A percentile compares a stretch with the other conserved stretches of the same genome.
Evolutionary conservation across 2,888 invertebrate genomes (phyloP).

Genomic region (Clunio marinus): DNA sequence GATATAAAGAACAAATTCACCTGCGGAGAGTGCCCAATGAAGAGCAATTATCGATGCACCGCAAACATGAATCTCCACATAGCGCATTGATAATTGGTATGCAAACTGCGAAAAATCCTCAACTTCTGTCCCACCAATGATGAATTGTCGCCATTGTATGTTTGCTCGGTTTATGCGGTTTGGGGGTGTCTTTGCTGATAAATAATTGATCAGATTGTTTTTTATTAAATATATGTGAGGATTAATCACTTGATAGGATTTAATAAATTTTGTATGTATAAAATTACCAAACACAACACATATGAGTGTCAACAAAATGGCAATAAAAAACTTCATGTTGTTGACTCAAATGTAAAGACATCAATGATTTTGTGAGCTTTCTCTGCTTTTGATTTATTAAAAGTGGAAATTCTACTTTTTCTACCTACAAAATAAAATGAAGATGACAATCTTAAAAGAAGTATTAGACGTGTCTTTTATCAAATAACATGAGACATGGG

Average conservation of each 20-base stretch:
- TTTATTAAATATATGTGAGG: background rate
- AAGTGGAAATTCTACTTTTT: too few species aligned
- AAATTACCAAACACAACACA: slow-evolving; percentile 3
- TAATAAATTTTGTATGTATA: background rate
- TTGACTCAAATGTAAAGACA: background rate
- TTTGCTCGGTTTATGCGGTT: slow-evolving; percentile 5
- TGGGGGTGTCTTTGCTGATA: background rate
- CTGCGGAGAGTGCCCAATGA: slow-evolving; percentile 17
- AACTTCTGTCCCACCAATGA: slow-evolving; percentile 25
- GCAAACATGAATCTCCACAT: slow-evolving; percentile 13
- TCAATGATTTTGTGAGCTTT: background rate
- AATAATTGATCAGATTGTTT: background rate
- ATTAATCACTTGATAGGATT: slow-evolving; percentile 8
- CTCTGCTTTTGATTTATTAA: slow-evolving; percentile 14
- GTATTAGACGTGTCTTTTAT: background rate
- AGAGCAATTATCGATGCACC: slow-evolving; percentile 21
- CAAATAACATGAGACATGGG: background rate
- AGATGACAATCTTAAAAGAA: background rate
- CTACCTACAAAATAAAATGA: background rate
- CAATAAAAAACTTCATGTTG: slow-evolving; percentile 18
- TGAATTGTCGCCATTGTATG: background rate
- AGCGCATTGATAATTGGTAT: slow-evolving; percentile 24
- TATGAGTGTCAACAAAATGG: slow-evolving; percentile 1
- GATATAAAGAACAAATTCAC: too few species aligned
- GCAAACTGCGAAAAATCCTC: slow-evolving; percentile 20